phyloP scores from a whole-genome alignment of 2,113 vertebrate genomes.

The Pleuronectes platessa region DNA sequence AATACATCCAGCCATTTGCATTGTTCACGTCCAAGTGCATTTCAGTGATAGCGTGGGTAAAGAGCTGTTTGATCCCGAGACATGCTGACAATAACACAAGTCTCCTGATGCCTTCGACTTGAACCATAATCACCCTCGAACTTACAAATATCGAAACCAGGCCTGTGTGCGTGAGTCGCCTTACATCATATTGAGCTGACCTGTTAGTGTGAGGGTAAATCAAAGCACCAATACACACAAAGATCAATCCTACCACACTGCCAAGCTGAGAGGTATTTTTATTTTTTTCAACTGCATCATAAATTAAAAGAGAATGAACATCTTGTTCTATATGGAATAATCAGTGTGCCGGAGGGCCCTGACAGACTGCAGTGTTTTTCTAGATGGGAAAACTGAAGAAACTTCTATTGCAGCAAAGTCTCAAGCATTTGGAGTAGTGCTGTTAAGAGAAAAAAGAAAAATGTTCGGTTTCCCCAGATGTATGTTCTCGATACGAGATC shows the following conservation, averaged over 20 bases:
- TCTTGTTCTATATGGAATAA: background rate
- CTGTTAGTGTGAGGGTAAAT: background rate
- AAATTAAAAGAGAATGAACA: background rate
- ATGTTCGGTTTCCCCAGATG: background rate
- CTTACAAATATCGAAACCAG: background rate
- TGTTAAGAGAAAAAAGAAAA: background rate
- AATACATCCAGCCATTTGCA: slow-evolving; percentile 44
- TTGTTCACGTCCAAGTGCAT: slow-evolving; percentile 55
- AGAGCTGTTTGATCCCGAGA: slow-evolving; percentile 45
- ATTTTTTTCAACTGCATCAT: background rate
- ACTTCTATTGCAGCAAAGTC: background rate
- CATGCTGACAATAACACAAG: slow-evolving; percentile 26
- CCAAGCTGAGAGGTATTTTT: background rate
- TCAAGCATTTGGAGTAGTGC: background rate
- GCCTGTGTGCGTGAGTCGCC: background rate
- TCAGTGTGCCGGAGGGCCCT: background rate
- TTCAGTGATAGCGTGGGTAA: slow-evolving; percentile 43
- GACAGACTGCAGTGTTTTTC: background rate
- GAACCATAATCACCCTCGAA: background rate
- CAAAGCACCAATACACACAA: background rate
- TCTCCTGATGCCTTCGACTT: background rate
- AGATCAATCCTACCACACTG: background rate
- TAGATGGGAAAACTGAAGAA: background rate
- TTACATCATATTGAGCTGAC: background rate
- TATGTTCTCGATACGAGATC: background rate